These are phyloP conservation scores for Okamejei kenojei DNA, from an alignment of 2,797 vertebrate species.

Conservation along the genomic window DNA sequence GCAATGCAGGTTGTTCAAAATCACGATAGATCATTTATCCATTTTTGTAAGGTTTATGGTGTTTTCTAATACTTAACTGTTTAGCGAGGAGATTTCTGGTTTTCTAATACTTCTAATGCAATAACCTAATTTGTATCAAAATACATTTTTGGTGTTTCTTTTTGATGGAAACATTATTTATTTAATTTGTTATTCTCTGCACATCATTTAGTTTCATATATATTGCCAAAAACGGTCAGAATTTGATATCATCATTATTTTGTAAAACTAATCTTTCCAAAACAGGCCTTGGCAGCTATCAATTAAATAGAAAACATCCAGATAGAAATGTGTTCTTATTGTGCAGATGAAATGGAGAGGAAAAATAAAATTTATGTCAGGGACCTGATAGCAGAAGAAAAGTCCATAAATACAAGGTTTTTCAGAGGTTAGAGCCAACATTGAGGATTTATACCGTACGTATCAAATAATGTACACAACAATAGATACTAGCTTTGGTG, in stretches of 20 bases:
- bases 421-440: neutral
- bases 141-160: neutral
- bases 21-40: neutral
- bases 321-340: neutral
- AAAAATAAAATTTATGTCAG: neutral
- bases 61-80: neutral
- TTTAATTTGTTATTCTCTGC: neutral
- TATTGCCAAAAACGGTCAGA: neutral
- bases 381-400: neutral
- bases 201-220: neutral
- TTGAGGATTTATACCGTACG: neutral
- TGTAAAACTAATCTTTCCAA: conserved; percentile 16
- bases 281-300: neutral
- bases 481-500: neutral
- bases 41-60: neutral
- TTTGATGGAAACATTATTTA: neutral
- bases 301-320: neutral
- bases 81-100: too few relatives aligned
- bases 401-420: neutral
- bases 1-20: neutral
- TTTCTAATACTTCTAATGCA: neutral
- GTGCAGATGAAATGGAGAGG: neutral
- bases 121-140: neutral
- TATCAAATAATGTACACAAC: neutral
- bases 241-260: neutral